Conservation (phyloP, 2,888 invertebrate species). For the Mantis religiosa region DNA sequence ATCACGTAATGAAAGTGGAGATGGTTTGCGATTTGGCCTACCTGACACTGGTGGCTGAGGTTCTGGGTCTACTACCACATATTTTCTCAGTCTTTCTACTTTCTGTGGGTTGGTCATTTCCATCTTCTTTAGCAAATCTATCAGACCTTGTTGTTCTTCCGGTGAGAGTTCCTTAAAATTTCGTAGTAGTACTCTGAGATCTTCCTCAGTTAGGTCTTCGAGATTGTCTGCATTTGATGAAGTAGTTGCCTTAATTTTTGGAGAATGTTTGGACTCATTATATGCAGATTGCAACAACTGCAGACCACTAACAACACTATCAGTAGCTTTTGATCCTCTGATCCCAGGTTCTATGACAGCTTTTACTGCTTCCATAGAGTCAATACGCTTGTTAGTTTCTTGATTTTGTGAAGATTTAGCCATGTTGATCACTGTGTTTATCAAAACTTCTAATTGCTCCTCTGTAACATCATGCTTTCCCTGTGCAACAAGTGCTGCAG, state of each 20-base stretch:
- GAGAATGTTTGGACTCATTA: conserved; percentile 30
- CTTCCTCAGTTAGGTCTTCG: conserved; percentile 75
- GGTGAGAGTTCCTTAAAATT: conserved; percentile 76
- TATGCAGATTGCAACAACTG: conserved; percentile 36
- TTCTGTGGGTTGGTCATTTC: conserved; percentile 71
- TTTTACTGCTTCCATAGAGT: conserved; percentile 41
- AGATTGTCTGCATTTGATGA: conserved; percentile 45
- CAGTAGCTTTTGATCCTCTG: conserved; percentile 24
- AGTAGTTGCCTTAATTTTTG: neutral
- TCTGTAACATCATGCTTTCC: conserved; percentile 78
- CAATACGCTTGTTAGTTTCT: conserved; percentile 51
- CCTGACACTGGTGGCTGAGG: neutral
- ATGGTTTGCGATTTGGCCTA: conserved; percentile 35
- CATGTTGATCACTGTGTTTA: conserved; percentile 73
- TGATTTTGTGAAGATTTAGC: conserved; percentile 56
- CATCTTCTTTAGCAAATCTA: conserved; percentile 74
- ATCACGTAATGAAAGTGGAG: conserved; percentile 51
- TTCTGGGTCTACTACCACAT: conserved; percentile 57
- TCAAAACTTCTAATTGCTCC: conserved; percentile 71
- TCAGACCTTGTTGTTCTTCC: conserved; percentile 78
- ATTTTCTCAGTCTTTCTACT: conserved; percentile 73
- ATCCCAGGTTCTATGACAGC: conserved; percentile 28
- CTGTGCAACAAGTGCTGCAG: conserved; percentile 71
- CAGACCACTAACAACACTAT: conserved; percentile 30
- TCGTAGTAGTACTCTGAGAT: conserved; percentile 72